These are phyloP conservation scores for Nebria salina DNA, from an alignment of 2,888 invertebrate species.

Conservation along the genomic window DNA sequence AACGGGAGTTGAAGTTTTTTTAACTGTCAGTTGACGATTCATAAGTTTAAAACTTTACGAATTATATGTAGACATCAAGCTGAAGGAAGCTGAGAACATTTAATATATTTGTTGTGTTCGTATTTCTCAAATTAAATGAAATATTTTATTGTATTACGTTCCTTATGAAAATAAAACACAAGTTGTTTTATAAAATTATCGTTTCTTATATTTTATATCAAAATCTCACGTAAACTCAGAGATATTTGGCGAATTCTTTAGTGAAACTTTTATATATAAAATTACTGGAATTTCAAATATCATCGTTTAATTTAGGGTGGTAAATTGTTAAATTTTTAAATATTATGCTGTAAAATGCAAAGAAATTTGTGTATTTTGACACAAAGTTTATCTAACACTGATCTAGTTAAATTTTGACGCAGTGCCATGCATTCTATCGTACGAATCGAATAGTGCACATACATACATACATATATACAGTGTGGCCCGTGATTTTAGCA, in stretches of 20 bases:
- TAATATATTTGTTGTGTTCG: not conserved
- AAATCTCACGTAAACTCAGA: too few species aligned
- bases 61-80: not conserved
- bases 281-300: too few species aligned
- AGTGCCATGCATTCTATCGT: not conserved
- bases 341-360: too few species aligned
- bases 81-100: not conserved
- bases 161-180: not conserved
- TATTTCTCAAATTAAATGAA: not conserved
- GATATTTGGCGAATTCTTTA: too few species aligned
- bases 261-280: too few species aligned
- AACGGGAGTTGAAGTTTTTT: not conserved
- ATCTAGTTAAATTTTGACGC: not conserved
- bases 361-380: too few species aligned
- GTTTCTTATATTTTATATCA: too few species aligned
- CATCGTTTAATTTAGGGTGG: too few species aligned
- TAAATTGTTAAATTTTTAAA: too few species aligned
- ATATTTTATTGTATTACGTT: not conserved
- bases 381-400: not conserved
- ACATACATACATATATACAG: not conserved
- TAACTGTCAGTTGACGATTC: not conserved
- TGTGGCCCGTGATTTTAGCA: not conserved
- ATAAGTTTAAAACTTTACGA: constrained; percentile 1
- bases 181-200: too few species aligned
- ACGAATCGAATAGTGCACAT: not conserved